Evolutionary conservation across 2,797 vertebrate species (phyloP), one percentile per base, ranked within the genome.

Genomic region (Centropyge bicolor): DNA sequence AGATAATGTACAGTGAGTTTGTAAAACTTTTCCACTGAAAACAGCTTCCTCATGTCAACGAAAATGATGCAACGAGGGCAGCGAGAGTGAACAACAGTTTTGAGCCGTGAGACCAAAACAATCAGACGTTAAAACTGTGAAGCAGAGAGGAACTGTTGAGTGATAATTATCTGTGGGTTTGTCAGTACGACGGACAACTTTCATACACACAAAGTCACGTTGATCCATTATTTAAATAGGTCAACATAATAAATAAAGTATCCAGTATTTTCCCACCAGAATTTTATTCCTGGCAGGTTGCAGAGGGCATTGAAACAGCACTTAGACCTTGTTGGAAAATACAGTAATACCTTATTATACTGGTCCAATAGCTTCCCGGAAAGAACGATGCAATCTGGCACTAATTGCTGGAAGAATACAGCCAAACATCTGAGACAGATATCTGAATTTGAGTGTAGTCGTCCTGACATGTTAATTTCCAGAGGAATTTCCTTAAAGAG

Each of bases 321-420:
- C 27, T 63, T 24, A 45, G 27, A 77, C 22, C 36, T 20, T 35
- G 48, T 66, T 66, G 48, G 43, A 65, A 76, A 64, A 35, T 22
- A 40, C 19, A 5, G 13, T 12, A 45, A 72, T 68, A 57, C 38
- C 27, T 60, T 63, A 13, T 71, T 76, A 64, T 54, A 81, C 49
- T 48, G 22, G 31, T 75, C 36, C 51, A 77, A 55, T 27, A 27
- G 62, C 41, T 68, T 72, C 54, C 60, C 65, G 72, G 71, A 64
- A 68, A 63, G 35, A 68, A 38, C 8, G 3, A 13, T 17, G 36
- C 56, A 36, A 70, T 61, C 48, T 83, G 75, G 40, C 55, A 54
- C 11, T 43, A 40, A 83, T 83, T 70, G 43, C 17, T 19, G 5
- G 54, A 40, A 49, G 16, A 70, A 40, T 8, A 51, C 16, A 70